These are phyloP conservation scores for Pseudomyrmex concolor DNA, from an alignment of 1,140 invertebrate species.

Conservation along the genomic window DNA sequence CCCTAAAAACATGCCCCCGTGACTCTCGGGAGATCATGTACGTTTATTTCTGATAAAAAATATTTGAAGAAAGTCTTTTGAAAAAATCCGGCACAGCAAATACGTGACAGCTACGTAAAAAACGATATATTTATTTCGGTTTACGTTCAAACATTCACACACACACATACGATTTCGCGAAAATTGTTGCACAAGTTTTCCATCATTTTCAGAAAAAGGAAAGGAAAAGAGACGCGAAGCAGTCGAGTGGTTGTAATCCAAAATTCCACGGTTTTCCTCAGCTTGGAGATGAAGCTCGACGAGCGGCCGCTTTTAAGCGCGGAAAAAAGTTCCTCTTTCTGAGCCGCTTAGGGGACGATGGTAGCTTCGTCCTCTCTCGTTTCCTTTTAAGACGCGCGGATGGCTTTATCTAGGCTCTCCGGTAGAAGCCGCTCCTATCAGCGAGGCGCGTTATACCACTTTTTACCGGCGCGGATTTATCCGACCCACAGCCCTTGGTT, in stretches of 20 bases:
- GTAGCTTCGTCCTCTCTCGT: constrained; percentile 30
- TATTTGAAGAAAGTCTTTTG: neutral
- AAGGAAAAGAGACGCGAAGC: constrained; percentile 5
- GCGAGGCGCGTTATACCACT: constrained; percentile 63
- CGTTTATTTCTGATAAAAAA: neutral
- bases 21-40: neutral
- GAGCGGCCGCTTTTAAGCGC: constrained; percentile 49
- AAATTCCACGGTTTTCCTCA: constrained; percentile 62
- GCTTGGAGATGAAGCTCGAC: constrained; percentile 46
- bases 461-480: constrained; percentile 66
- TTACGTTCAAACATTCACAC: too few relatives aligned
- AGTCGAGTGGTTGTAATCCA: constrained; percentile 63
- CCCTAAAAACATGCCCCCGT: constrained; percentile 74
- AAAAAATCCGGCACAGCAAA: neutral
- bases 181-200: neutral
- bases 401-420: constrained; percentile 61
- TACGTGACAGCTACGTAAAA: too few relatives aligned
- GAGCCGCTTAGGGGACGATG: constrained; percentile 65
- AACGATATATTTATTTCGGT: too few relatives aligned
- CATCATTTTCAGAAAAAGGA: neutral
- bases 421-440: constrained; percentile 58
- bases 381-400: constrained; percentile 44
- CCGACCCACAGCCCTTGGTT: constrained; percentile 20
- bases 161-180: too few relatives aligned
- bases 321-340: constrained; percentile 56